Conservation (phyloP, 2,797 vertebrate species). For the Neosalanx taihuensis region DNA sequence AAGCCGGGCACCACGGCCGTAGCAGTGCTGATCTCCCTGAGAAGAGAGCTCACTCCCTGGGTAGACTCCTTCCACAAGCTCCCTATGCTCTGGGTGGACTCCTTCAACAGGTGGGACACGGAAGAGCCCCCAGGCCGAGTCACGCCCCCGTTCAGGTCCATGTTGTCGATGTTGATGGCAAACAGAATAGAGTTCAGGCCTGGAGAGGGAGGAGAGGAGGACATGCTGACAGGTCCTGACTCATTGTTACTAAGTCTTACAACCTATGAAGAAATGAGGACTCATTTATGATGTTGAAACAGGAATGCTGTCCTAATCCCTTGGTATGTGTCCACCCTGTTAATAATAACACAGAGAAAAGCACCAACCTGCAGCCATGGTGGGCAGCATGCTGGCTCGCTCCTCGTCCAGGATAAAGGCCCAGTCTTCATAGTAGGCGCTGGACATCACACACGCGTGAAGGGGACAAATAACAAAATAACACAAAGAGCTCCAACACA, state of each 20-base stretch:
- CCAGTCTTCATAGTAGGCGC: constrained; percentile 97
- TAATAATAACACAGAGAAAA: not conserved
- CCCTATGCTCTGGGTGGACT: constrained; percentile 94
- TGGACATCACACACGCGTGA: constrained; percentile 51
- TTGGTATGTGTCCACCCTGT: not conserved
- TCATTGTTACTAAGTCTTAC: no score
- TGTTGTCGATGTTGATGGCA: constrained; percentile 98
- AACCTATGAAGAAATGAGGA: no score
- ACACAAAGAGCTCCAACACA: not conserved
- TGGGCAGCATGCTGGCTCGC: constrained; percentile 95
- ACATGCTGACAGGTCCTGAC: no score
- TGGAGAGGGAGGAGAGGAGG: constrained; percentile 47
- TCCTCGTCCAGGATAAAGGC: constrained; percentile 95
- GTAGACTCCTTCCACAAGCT: constrained; percentile 92
- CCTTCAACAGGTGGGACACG: constrained; percentile 89
- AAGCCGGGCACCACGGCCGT: constrained; percentile 89
- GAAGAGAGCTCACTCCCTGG: constrained; percentile 91
- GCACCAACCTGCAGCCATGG: constrained; percentile 92
- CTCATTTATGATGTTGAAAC: no score
- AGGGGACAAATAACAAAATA: no score
- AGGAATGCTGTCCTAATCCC: no score
- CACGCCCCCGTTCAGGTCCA: constrained; percentile 88
- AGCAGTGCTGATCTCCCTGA: constrained; percentile 90
- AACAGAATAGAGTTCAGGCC: constrained; percentile 98
- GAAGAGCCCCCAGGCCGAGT: constrained; percentile 65